Percentiles rank a stretch among this genome's conserved stretches.
Conservation (phyloP, 2,797 vertebrate species). For the Paramormyrops hopkinsi region DNA sequence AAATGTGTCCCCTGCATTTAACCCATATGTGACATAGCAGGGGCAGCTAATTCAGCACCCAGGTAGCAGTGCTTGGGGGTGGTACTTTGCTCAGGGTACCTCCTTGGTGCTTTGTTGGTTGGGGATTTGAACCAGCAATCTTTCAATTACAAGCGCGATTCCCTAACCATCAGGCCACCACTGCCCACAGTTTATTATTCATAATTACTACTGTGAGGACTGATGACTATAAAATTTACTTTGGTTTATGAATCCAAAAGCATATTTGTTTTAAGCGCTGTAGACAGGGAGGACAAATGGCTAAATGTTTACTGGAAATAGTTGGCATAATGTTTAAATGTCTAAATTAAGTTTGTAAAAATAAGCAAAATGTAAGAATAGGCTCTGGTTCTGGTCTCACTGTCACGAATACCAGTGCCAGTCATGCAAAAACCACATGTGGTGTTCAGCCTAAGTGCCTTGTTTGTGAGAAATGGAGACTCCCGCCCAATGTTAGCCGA, state of each 20-base stretch:
- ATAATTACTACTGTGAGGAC: background rate
- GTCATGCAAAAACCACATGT: background rate
- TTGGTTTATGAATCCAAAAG: background rate
- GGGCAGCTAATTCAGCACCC: background rate
- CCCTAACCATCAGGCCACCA: background rate
- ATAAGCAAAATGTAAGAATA: background rate
- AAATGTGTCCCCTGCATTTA: background rate
- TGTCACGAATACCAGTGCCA: background rate
- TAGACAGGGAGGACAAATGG: background rate
- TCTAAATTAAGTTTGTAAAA: background rate
- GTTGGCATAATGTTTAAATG: background rate
- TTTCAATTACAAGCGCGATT: background rate
- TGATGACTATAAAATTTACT: background rate
- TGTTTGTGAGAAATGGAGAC: background rate
- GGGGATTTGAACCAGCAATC: background rate
- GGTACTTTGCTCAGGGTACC: background rate
- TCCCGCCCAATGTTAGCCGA: background rate
- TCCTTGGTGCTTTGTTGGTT: background rate
- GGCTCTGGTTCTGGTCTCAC: background rate
- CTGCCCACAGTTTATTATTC: background rate
- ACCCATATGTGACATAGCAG: background rate
- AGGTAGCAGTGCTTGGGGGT: background rate
- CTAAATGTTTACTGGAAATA: conserved; percentile 1
- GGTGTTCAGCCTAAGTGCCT: background rate
- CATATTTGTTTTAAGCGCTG: background rate